phyloP scores from a whole-genome alignment of 2,113 vertebrate genomes.

The Caretta caretta region DNA sequence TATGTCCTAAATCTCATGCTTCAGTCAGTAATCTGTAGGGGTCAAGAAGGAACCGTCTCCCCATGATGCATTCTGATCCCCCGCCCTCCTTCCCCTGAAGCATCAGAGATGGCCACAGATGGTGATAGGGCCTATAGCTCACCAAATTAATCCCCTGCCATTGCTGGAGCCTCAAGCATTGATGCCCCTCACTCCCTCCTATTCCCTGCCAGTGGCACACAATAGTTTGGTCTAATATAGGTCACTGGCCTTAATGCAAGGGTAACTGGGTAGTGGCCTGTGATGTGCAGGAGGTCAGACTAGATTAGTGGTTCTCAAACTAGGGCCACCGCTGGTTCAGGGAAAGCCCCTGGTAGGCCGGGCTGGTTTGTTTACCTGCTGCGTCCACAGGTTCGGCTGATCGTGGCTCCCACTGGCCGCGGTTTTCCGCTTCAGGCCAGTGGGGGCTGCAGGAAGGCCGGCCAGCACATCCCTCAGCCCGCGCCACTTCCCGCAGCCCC shows the following conservation, averaged over 20 bases:
- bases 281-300: too few species aligned
- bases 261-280: not conserved
- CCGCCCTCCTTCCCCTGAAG: not conserved
- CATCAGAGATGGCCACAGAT: not conserved
- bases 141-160: not conserved
- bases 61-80: not conserved
- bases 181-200: not conserved
- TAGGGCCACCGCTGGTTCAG: too few species aligned
- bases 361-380: too few species aligned
- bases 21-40: not conserved
- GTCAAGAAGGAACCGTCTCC: not conserved
- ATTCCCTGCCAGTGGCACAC: not conserved
- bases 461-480: too few species aligned
- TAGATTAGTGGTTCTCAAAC: too few species aligned
- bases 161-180: not conserved
- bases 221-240: not conserved
- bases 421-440: too few species aligned
- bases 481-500: too few species aligned
- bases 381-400: too few species aligned
- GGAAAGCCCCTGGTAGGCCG: too few species aligned
- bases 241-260: not conserved
- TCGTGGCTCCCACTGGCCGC: too few species aligned
- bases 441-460: too few species aligned
- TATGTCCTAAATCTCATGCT: not conserved
- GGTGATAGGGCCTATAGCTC: not conserved